These are phyloP conservation scores for Neopelma chrysocephalum DNA, from an alignment of 2,797 vertebrate species.

Conservation along the genomic window DNA sequence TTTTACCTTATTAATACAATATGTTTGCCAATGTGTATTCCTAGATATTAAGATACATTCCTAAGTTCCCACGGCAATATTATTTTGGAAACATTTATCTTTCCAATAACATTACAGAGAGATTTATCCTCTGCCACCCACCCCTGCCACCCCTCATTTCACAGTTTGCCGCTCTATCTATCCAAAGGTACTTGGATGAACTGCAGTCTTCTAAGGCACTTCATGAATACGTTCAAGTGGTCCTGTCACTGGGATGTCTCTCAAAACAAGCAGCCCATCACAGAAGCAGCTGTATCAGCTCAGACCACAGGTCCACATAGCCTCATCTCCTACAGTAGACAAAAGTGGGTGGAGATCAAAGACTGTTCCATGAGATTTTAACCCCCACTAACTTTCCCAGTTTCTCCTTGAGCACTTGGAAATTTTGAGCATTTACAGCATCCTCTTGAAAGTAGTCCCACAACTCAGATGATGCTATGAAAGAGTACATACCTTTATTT, in stretches of 20 bases:
- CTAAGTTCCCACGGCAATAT: not conserved
- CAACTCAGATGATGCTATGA: not conserved
- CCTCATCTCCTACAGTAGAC: not conserved
- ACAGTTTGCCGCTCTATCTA: not conserved
- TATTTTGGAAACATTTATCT: slow-evolving; percentile 47
- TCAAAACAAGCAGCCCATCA: not conserved
- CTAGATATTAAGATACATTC: slow-evolving; percentile 42
- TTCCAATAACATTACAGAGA: slow-evolving; percentile 11
- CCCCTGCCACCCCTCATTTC: not conserved
- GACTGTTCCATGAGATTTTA: not conserved
- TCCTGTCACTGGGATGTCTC: not conserved
- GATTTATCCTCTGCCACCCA: not conserved
- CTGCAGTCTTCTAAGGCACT: not conserved
- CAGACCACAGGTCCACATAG: not conserved
- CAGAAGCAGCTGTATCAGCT: not conserved
- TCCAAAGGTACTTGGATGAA: not conserved
- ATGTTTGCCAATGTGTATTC: slow-evolving; percentile 6
- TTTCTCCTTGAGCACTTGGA: not conserved
- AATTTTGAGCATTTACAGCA: not conserved
- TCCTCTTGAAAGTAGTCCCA: not conserved
- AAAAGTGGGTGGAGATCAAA: not conserved
- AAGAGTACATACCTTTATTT: not conserved
- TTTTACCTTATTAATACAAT: slow-evolving; percentile 44
- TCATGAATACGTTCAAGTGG: not conserved
- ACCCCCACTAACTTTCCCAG: not conserved